Percentiles rank a stretch among this genome's conserved stretches.
Conservation (phyloP, 2,797 vertebrate genomes). For the Coilia nasus region DNA sequence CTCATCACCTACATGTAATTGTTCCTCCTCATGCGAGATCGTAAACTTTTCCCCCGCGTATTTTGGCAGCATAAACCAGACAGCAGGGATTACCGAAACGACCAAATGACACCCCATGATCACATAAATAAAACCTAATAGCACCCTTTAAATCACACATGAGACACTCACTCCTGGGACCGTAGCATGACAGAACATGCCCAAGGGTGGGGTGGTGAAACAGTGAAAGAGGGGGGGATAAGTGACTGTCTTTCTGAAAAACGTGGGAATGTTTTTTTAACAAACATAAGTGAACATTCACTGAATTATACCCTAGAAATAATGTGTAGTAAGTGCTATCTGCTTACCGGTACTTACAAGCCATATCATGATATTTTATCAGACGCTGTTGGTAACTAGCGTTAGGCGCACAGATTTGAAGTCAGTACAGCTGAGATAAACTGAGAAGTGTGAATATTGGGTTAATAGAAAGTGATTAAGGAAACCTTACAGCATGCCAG, state of each 20-base stretch:
- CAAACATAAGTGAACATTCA: neutral
- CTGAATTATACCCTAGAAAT: neutral
- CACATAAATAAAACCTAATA: constrained; percentile 67
- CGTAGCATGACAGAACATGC: constrained; percentile 65
- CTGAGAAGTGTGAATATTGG: neutral
- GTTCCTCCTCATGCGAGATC: neutral
- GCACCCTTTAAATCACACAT: constrained; percentile 58
- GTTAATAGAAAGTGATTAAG: neutral
- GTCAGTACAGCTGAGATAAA: neutral
- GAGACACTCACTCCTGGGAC: constrained; percentile 56
- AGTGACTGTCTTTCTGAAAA: neutral
- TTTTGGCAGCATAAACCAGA: constrained; percentile 57
- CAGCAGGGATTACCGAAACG: constrained; percentile 50
- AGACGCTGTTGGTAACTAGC: neutral
- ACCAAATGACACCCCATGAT: constrained; percentile 55
- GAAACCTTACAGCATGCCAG: neutral
- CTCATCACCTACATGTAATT: neutral
- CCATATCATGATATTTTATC: no score
- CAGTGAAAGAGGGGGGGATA: neutral
- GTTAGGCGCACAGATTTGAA: no score
- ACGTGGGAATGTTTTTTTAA: neutral
- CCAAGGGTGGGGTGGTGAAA: constrained; percentile 54
- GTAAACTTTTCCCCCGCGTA: neutral
- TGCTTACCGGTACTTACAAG: no score
- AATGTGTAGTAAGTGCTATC: no score